Base-by-base conservation (phyloP, 1,140 invertebrate species). In the Phocides pigmalion region DNA sequence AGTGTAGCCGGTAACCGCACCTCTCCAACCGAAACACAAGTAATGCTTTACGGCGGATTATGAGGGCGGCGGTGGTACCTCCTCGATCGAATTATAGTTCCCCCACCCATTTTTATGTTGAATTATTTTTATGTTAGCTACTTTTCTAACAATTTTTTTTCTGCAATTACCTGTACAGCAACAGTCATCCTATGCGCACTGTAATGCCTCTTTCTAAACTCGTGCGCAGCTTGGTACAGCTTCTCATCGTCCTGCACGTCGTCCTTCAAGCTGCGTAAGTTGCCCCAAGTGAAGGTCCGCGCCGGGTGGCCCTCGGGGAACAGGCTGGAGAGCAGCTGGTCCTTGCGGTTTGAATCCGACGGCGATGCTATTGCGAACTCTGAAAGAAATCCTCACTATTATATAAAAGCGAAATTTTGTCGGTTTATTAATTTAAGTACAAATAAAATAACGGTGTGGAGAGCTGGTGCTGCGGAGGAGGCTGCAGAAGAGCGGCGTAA, bases 111-210 rank as follows among this genome's bases (percentile, higher is more conserved):
- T n/a, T n/a, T n/a, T n/a, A n/a, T n/a, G n/a, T n/a, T n/a, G n/a
- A n/a, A n/a, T n/a, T n/a, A n/a, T n/a, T n/a, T n/a, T n/a, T n/a
- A n/a, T n/a, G n/a, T n/a, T 3, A 12, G 17, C 16, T 22, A 22
- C 6, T 22, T 22, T 6, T 3, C 3, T 22, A 22, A 22, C 22
- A 61, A 35, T 4, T 28, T 6, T 11, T 4, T 14, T n/a, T 20
- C 19, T 19, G 11, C 15, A 58, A 58, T 49, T 58, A 94, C 94
- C 84, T 97, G 94, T 39, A 99, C 93, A 66, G 96, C 95, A 2
- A 98, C 79, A 35, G 95, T 97, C 97, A 99, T 98, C 62, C 97
- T 92, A 78, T 98, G 95, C 3, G 97, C 96, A 17, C 96, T 96
- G 77, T 99, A 99, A 87, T 98, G 96, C 37, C 95, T 90, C 70